Conservation (phyloP, 2,888 invertebrate genomes). For the Zonitis immaculata region DNA sequence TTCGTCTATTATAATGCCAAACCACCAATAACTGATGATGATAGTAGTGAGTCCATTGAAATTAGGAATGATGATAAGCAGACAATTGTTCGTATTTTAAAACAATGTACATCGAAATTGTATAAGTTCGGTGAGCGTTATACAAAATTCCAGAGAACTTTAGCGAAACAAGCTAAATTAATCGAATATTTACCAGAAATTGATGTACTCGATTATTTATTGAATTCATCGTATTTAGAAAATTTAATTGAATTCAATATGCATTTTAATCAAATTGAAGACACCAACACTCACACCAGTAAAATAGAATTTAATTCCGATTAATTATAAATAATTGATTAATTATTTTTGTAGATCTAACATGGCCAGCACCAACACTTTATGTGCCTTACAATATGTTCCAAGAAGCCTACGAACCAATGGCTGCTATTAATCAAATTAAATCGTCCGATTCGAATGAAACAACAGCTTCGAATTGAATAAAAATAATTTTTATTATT, state of each 20-base stretch:
- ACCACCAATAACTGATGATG: constrained; percentile 28
- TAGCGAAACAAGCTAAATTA: neutral
- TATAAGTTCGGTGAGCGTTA: constrained; percentile 18
- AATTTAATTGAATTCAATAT: neutral
- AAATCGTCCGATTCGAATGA: too few species aligned
- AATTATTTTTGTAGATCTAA: constrained; percentile 27
- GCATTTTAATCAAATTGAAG: neutral
- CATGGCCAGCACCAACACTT: constrained; percentile 35
- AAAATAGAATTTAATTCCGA: too few species aligned
- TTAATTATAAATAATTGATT: too few species aligned
- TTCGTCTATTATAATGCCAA: constrained; percentile 25
- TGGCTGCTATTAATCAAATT: too few species aligned
- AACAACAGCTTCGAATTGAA: too few species aligned
- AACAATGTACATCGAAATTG: constrained; percentile 26
- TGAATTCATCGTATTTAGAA: neutral
- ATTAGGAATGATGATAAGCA: constrained; percentile 15
- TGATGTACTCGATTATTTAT: neutral
- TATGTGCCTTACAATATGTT: constrained; percentile 35
- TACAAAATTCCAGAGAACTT: neutral
- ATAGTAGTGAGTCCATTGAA: constrained; percentile 23
- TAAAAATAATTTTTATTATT: constrained; percentile 7
- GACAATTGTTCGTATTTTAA: constrained; percentile 21
- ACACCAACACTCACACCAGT: too few species aligned
- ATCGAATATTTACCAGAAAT: neutral
- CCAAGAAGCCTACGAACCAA: constrained; percentile 27